Percentiles rank a stretch among this genome's conserved stretches.
phyloP scores from a whole-genome alignment of 1,140 invertebrate species.

The Frieseomelitta varia region DNA sequence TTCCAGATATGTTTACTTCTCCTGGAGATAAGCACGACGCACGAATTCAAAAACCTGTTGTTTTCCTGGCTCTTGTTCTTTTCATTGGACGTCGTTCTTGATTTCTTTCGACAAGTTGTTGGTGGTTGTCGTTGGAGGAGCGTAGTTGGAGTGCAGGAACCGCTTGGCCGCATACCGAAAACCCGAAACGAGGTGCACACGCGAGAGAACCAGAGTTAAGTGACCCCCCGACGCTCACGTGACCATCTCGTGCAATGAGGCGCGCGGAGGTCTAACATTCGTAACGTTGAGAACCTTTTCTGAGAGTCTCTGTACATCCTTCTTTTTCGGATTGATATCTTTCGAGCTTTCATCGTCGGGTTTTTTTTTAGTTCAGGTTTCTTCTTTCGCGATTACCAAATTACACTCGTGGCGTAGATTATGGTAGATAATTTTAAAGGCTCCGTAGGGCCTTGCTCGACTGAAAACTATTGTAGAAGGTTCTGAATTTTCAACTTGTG shows the following conservation, averaged over 20 bases:
- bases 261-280: conserved; percentile 35
- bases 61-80: too few relatives aligned
- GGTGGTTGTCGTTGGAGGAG: background rate
- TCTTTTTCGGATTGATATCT: background rate
- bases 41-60: too few relatives aligned
- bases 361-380: background rate
- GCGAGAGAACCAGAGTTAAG: conserved; percentile 60
- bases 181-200: conserved; percentile 58
- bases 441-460: too few relatives aligned
- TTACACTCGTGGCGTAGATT: too few relatives aligned
- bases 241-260: conserved; percentile 59
- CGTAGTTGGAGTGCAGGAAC: conserved; percentile 12
- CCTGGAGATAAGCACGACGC: too few relatives aligned
- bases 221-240: conserved; percentile 60
- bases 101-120: background rate
- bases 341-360: too few relatives aligned
- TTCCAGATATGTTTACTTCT: too few relatives aligned
- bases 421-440: too few relatives aligned
- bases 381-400: too few relatives aligned
- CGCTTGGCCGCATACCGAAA: conserved; percentile 54
- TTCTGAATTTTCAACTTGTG: too few relatives aligned
- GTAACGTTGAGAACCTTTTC: conserved; percentile 22
- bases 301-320: background rate
- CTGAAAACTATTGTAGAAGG: too few relatives aligned
- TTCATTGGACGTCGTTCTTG: background rate